Evolutionary conservation across 2,113 vertebrate genomes (phyloP).

Genomic region (Toxostoma redivivum): DNA sequence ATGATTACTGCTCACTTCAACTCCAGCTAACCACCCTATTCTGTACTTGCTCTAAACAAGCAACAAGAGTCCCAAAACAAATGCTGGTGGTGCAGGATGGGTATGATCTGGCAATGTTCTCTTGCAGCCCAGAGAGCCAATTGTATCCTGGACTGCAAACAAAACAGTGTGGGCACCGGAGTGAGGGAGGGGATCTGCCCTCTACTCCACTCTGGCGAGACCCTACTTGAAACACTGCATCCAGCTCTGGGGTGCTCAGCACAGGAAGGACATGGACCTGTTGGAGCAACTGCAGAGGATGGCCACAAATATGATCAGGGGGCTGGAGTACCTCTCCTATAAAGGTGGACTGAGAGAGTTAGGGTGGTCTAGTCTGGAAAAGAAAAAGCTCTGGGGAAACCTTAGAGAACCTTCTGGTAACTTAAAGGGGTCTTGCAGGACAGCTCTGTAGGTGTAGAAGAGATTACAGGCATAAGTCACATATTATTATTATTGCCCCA

Average conservation of each 20-base stretch:
- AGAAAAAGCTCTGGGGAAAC: neutral
- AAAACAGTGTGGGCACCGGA: neutral
- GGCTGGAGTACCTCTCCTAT: neutral
- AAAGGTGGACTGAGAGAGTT: neutral
- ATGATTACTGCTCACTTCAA: neutral
- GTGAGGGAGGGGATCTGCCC: neutral
- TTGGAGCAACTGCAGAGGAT: neutral
- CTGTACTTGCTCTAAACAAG: neutral
- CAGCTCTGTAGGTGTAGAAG: neutral
- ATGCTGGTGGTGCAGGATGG: neutral
- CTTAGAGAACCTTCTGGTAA: neutral
- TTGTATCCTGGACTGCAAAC: neutral
- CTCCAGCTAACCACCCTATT: neutral
- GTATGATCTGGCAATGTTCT: neutral
- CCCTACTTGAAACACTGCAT: neutral
- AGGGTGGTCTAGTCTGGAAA: neutral
- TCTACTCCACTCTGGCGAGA: neutral
- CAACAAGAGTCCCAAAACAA: neutral
- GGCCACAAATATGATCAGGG: rapidly evolving
- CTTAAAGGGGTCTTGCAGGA: neutral
- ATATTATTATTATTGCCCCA: too few species aligned
- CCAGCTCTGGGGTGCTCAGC: neutral
- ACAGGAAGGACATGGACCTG: neutral
- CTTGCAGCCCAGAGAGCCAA: neutral
- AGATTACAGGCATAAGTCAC: too few species aligned